phyloP scores from a whole-genome alignment of 2,888 invertebrate genomes.

The Lasioglossum vierecki region DNA sequence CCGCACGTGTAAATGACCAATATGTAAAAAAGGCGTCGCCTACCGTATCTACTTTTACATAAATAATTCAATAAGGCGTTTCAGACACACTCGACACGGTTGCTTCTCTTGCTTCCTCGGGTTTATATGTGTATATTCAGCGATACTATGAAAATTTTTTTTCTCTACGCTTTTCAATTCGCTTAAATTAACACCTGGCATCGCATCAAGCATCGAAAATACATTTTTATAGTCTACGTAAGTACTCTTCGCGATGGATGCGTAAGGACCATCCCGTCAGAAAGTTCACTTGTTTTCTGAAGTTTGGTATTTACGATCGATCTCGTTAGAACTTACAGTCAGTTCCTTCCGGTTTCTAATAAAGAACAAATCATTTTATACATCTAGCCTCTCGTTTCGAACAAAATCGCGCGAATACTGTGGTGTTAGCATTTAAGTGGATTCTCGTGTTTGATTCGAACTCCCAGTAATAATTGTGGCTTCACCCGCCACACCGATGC shows the following conservation, averaged over 20 bases:
- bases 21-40: slow-evolving; percentile 55
- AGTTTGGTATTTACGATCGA: slow-evolving; percentile 45
- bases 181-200: slow-evolving; percentile 41
- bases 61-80: slow-evolving; percentile 58
- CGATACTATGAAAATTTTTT: slow-evolving; percentile 35
- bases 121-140: slow-evolving; percentile 23
- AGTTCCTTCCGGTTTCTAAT: slow-evolving; percentile 41
- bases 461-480: slow-evolving; percentile 25
- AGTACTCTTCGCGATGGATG: slow-evolving; percentile 61
- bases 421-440: slow-evolving; percentile 45
- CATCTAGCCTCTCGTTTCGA: slow-evolving; percentile 44
- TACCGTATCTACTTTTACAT: slow-evolving; percentile 40
- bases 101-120: slow-evolving; percentile 32
- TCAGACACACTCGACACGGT: slow-evolving; percentile 49
- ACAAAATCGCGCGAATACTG: slow-evolving; percentile 62
- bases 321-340: slow-evolving; percentile 42
- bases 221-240: slow-evolving; percentile 46
- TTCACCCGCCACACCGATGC: slow-evolving; percentile 36
- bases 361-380: slow-evolving; percentile 45
- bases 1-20: slow-evolving; percentile 49
- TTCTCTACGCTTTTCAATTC: slow-evolving; percentile 9
- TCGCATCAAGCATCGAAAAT: slow-evolving; percentile 59
- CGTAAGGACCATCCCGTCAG: slow-evolving; percentile 34
- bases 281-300: slow-evolving; percentile 38
- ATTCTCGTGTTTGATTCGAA: slow-evolving; percentile 45